phyloP scores from a whole-genome alignment of 2,888 invertebrate genomes.

The Hecatera dysodea region DNA sequence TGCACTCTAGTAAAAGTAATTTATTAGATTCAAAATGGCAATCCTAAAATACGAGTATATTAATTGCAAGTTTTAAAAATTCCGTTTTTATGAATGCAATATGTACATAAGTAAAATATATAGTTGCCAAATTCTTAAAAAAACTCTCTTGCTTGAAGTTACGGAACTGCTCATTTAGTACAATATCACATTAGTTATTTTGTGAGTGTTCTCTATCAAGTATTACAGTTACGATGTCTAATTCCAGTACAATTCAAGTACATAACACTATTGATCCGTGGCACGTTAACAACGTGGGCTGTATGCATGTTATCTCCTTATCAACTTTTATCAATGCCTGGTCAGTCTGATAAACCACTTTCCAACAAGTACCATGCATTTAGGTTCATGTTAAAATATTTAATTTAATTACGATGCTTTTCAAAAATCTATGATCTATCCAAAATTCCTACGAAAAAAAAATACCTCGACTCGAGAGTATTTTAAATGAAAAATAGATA shows the following conservation, averaged over 20 bases:
- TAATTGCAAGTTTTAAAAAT: neutral
- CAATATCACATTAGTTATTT: neutral
- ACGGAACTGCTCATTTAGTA: no score
- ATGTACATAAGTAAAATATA: neutral
- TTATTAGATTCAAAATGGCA: neutral
- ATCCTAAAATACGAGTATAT: neutral
- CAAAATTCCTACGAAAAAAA: neutral
- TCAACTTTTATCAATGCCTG: slow-evolving; percentile 46
- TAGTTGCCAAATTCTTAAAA: neutral
- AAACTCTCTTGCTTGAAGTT: no score
- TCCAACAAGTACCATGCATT: slow-evolving; percentile 13
- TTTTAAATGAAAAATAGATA: no score
- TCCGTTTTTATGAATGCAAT: no score
- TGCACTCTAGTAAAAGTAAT: neutral
- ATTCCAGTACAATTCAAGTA: neutral
- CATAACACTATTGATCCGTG: slow-evolving; percentile 48
- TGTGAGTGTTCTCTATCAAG: neutral
- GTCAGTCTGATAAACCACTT: slow-evolving; percentile 45
- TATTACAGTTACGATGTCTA: neutral
- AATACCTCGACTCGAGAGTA: no score
- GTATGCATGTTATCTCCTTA: slow-evolving; percentile 45
- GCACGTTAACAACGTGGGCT: slow-evolving; percentile 2
- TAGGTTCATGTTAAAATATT: slow-evolving; percentile 23
- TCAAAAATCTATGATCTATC: neutral
- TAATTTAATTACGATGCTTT: slow-evolving; percentile 20